Conservation (phyloP, 2,797 vertebrate genomes). For the Pogonophryne albipinna region DNA sequence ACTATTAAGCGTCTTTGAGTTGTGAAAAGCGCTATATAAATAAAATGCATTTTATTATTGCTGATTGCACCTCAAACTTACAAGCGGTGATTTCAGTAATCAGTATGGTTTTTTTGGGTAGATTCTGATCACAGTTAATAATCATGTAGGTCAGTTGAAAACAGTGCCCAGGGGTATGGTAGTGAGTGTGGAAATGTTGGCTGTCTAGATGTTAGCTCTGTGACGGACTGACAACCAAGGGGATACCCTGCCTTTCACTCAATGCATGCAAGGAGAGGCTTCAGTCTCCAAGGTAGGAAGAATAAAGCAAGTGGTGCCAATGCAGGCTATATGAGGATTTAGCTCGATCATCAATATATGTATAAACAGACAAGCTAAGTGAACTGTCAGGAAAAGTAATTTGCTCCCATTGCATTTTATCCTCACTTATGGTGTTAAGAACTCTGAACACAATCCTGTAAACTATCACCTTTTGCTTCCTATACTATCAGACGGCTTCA, state of each 20-base stretch:
- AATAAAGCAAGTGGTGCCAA: not conserved
- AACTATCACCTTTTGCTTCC: constrained; percentile 5
- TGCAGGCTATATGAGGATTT: not conserved
- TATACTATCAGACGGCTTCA: constrained; percentile 13
- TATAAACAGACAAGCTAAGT: not conserved
- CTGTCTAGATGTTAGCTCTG: constrained; percentile 2
- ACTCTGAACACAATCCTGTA: constrained; percentile 6
- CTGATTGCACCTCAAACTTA: not conserved
- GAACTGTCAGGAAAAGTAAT: not conserved
- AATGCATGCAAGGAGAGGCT: not conserved
- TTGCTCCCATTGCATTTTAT: constrained; percentile 4
- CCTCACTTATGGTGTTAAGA: not conserved
- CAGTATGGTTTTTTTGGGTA: not conserved
- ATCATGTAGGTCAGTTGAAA: constrained; percentile 11
- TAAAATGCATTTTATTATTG: no score
- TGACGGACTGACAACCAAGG: not conserved
- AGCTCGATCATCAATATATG: constrained; percentile 1
- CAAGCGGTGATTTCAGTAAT: not conserved
- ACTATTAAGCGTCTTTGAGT: no score
- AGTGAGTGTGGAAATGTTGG: no score
- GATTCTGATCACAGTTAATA: constrained; percentile 9
- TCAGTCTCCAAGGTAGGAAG: not conserved
- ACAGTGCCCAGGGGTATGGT: constrained; percentile 2
- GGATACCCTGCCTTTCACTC: not conserved
- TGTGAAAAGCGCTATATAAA: no score